Base-by-base conservation (phyloP, 2,888 invertebrate species). In the Sepioteuthis lessoniana region DNA sequence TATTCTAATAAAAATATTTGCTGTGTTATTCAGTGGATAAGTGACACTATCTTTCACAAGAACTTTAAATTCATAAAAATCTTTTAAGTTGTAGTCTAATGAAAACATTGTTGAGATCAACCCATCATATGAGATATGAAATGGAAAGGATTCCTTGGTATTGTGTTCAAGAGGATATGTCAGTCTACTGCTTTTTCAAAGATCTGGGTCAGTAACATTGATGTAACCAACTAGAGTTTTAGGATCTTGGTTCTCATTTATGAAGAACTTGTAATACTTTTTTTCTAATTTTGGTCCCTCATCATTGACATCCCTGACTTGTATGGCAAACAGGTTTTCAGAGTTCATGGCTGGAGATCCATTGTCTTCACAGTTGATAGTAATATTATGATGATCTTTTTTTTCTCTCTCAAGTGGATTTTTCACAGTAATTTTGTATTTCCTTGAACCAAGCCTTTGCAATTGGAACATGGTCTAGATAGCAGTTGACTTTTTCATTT, bases 401-500 rank as follows among this genome's bases (percentile, higher is more conserved):
- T 92, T 94, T 93, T 96, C 96, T 76, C 76, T 76, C 31, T 76
- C 76, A 76, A 76, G 76, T 76, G 76, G 76, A 76, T 76, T n/a
- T 76, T 94, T 93, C n/a, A 95, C 93, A 25, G 95, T 90, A 46
- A 96, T 95, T 93, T 95, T 95, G 94, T 94, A 95, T 10, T 76
- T 76, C 93, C 94, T 94, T 35, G 94, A 93, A 35, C 94, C 95
- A 93, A 96, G 94, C 92, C 94, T 94, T 91, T 95, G 95, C 91
- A 96, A 94, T 93, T 94, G 95, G 93, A 96, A 96, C 50, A 90
- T 95, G 95, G 37, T 95, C 91, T 46, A 97, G 90, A 42, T 94
- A 94, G 94, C 97, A 97, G 13, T 94, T 94, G 1, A 97, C 95
- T 50, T 95, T 94, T 1, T 96, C 96, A 55, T 95, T 95, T 19